Evolutionary conservation across 1,140 invertebrate genomes (phyloP).

Genomic region (Listronotus oregonensis): DNA sequence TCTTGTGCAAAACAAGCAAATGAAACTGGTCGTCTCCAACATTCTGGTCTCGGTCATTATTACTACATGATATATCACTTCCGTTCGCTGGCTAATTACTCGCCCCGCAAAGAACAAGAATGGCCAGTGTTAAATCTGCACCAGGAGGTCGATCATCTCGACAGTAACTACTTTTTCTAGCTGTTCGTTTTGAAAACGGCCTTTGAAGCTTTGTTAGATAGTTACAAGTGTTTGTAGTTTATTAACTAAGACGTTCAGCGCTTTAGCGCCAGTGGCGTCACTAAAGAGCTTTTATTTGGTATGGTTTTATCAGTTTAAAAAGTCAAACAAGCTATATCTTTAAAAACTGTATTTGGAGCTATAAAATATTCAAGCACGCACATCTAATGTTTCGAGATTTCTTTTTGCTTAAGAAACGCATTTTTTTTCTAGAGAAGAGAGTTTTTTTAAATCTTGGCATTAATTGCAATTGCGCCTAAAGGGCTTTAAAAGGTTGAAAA

Average conservation of each 20-base stretch:
- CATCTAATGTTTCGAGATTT: too few species aligned
- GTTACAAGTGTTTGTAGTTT: conserved; percentile 8
- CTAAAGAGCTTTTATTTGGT: too few species aligned
- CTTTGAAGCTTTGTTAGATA: conserved; percentile 12
- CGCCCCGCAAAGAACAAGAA: conserved; percentile 52
- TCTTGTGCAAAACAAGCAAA: conserved; percentile 27
- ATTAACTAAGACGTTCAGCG: background rate
- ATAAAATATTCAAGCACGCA: too few species aligned
- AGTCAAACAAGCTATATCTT: too few species aligned
- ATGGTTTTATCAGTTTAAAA: too few species aligned
- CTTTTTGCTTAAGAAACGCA: too few species aligned
- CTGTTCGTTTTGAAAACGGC: background rate
- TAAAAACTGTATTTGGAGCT: too few species aligned
- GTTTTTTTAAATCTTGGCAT: too few species aligned
- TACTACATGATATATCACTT: conserved; percentile 58
- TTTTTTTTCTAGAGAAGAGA: too few species aligned
- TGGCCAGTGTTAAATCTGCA: conserved; percentile 45
- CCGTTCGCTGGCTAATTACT: conserved; percentile 56
- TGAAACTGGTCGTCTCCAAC: conserved; percentile 30
- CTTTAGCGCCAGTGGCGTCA: background rate
- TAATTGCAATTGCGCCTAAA: too few species aligned
- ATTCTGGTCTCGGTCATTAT: conserved; percentile 57
- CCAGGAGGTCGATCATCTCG: conserved; percentile 44
- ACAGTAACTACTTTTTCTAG: conserved; percentile 39
- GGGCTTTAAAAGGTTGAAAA: too few species aligned